phyloP scores from a whole-genome alignment of 2,113 vertebrate species.

The Pomatostomus ruficeps region DNA sequence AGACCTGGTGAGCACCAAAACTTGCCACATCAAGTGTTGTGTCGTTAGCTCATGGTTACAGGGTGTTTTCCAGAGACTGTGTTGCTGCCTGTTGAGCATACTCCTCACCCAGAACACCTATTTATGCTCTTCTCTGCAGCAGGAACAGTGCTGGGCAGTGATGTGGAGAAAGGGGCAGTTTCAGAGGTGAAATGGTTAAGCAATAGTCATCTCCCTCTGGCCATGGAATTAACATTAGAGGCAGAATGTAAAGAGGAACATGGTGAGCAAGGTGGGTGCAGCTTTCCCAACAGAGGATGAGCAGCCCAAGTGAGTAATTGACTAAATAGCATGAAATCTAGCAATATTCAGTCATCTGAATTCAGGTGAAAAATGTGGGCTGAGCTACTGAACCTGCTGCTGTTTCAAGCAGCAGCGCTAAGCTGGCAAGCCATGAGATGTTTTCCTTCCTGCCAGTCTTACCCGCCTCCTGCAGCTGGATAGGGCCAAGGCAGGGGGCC shows the following conservation, averaged over 20 bases:
- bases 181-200: not conserved
- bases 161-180: not conserved
- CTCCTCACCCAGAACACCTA: not conserved
- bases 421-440: rapidly evolving
- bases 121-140: not conserved
- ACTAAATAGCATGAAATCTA: constrained; percentile 42
- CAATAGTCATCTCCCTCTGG: not conserved
- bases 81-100: not conserved
- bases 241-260: not conserved
- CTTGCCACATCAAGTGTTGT: not conserved
- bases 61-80: not conserved
- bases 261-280: not conserved
- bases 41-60: not conserved
- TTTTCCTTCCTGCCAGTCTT: not conserved
- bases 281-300: not conserved
- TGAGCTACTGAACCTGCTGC: constrained; percentile 19
- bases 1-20: not conserved
- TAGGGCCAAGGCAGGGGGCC: not conserved
- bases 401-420: not conserved
- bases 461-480: not conserved
- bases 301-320: not conserved
- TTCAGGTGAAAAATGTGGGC: constrained; percentile 20
- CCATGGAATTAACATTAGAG: not conserved
- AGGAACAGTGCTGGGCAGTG: not conserved
- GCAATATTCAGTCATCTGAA: constrained; percentile 11